Conservation (phyloP, 1,140 invertebrate genomes). For the Drosophila prosaltans region DNA sequence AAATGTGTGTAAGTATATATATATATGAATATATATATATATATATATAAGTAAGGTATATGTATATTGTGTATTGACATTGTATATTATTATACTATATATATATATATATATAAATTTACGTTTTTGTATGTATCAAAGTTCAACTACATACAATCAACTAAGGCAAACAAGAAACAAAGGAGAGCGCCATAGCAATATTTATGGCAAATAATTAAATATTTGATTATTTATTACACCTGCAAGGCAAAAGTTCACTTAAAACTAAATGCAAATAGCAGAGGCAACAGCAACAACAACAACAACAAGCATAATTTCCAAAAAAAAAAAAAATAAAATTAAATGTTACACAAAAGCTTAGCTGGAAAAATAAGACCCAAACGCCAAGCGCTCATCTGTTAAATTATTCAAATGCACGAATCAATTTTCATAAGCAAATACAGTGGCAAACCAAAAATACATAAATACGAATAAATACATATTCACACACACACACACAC, state of each 20-base stretch:
- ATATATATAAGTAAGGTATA: background rate
- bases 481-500: background rate
- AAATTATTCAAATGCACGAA: slow-evolving; percentile 75
- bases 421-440: slow-evolving; percentile 74
- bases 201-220: slow-evolving; percentile 68
- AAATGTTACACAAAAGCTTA: slow-evolving; percentile 40
- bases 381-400: slow-evolving; percentile 33
- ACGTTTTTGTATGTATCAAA: slow-evolving; percentile 35
- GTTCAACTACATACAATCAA: slow-evolving; percentile 32
- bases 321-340: slow-evolving; percentile 2
- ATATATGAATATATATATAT: background rate
- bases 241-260: slow-evolving; percentile 52
- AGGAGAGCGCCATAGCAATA: slow-evolving; percentile 21
- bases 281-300: background rate
- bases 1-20: slow-evolving; percentile 7
- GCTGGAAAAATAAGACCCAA: slow-evolving; percentile 39
- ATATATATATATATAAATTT: slow-evolving; percentile 23
- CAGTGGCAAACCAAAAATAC: slow-evolving; percentile 29
- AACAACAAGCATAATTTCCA: background rate
- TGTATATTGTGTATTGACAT: slow-evolving; percentile 24
- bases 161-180: slow-evolving; percentile 24
- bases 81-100: slow-evolving; percentile 22
- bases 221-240: slow-evolving; percentile 68
- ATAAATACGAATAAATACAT: background rate
- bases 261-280: slow-evolving; percentile 54